Base-by-base conservation (phyloP, 2,113 vertebrate species). In the Spheniscus mendiculus region DNA sequence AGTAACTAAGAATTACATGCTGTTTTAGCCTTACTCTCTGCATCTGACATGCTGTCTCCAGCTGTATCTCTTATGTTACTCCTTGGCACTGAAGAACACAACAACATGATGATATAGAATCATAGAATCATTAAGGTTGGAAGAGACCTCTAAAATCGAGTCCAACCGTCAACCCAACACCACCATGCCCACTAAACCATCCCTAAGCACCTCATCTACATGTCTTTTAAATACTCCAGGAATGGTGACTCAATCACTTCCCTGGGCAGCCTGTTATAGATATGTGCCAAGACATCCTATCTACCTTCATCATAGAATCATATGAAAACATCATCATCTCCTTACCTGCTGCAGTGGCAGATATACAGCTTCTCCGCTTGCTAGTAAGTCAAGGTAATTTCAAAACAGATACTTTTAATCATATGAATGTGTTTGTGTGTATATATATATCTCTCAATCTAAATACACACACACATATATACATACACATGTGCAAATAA, bases 401-500 rank as follows among this genome's bases (percentile, higher is more conserved):
- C 44, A 88, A 59, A 70, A 17, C 5, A 67, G 23, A 12, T 42
- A 30, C 29, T 49, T 74, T 23, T 32, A 58, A 71, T 32, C 38
- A 74, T 7, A 36, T 25, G 15, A 47, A 16, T 10, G 3, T 29
- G 4, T 23, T 6, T 44, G 3, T 17, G 3, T 23, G 13, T 45
- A 1, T 45, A 1, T 8, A 17, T 42, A 14, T n/a, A 5, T 17
- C 16, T 38, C 2, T 42, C n/a, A n/a, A 27, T 20, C 22, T 38
- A 44, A 82, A 95, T 32, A 74, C 3, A 79, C 6, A 66, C 6
- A 53, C 1, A 12, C 20, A 29, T 4, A 36, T 6, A 50, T 3
- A n/a, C 4, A 42, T 11, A 63, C 3, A 71, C 3, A 34, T 0
- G 3, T 3, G 2, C 0, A 0, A 65, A 53, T 38, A 50, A 53